Base-by-base conservation (phyloP, 2,113 vertebrate genomes). In the Xiphophorus hellerii region DNA sequence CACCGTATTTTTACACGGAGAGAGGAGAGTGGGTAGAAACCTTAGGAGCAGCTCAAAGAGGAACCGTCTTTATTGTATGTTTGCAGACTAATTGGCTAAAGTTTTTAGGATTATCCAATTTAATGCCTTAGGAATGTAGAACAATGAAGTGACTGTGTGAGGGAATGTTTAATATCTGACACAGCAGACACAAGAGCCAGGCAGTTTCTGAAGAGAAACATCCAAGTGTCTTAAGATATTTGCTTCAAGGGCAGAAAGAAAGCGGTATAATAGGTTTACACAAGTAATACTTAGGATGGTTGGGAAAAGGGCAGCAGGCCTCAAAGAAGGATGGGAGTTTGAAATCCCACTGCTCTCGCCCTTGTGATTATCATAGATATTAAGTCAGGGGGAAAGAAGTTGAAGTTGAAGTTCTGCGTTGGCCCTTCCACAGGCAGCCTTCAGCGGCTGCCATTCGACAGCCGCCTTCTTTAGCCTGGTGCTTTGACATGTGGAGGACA, bases 301-400 rank as follows among this genome's bases (percentile, higher is more conserved):
- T 81, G 77, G 75, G 84, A 82, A 82, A 76, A 74, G 83, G 64
- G 68, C 71, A 37, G 74, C 66, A 51, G 66, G 78, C 77, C 68
- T 74, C 51, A 12, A 80, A 84, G 84, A 76, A 74, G 79, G 78
- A 87, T 66, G 74, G 80, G 74, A 71, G 74, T 76, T 61, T 65
- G 65, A 76, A 83, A 82, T 83, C 76, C 70, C 78, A 39, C 67
- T 39, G 63, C 70, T 80, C 69, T 83, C 22, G 22, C 77, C 76
- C 62, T 80, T 80, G 82, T 81, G 80, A 90, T 91, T 88, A 88
- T 88, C 87, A 87, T 90, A 87, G 85, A 87, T 87, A 90, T 90
- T 86, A 91, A 90, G 81, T 85, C 17, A 0, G 73, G 77, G 72
- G 77, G 74, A 62, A 64, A 80, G 71, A 84, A 66, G 84, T 73